A percentile compares a stretch with the other conserved stretches of the same genome.
Evolutionary conservation across 2,888 invertebrate genomes (phyloP).

Genomic region (Chymomyza procnemis): DNA sequence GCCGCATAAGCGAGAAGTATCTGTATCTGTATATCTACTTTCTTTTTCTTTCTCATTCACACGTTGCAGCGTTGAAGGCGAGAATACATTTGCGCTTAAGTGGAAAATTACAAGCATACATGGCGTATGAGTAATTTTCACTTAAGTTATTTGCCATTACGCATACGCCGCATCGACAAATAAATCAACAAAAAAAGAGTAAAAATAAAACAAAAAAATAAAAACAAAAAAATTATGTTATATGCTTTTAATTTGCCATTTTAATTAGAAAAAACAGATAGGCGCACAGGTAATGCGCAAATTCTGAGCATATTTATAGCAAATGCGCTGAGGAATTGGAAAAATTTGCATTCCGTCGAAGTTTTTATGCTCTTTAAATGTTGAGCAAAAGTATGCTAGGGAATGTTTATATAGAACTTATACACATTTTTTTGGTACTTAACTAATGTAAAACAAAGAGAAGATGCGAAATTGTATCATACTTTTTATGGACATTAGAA

Average conservation of each 20-base stretch:
- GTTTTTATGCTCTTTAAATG: neutral
- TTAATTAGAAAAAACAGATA: slow-evolving; percentile 48
- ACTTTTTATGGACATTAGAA: no score
- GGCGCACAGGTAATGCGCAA: neutral
- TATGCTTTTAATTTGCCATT: slow-evolving; percentile 57
- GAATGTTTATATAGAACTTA: no score
- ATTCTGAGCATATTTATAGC: neutral
- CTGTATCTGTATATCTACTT: neutral
- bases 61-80: neutral
- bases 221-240: slow-evolving; percentile 28
- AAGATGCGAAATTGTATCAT: no score
- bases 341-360: neutral
- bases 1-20: no score
- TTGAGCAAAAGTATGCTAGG: no score
- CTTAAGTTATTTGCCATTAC: slow-evolving; percentile 28
- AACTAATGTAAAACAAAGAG: no score
- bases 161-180: slow-evolving; percentile 41
- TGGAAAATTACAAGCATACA: slow-evolving; percentile 56
- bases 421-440: no score
- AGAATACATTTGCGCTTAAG: slow-evolving; percentile 29
- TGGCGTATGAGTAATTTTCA: neutral
- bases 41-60: neutral
- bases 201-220: slow-evolving; percentile 33
- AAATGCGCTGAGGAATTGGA: neutral
- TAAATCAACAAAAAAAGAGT: slow-evolving; percentile 28